Evolutionary conservation across 2,797 vertebrate species (phyloP).

Genomic region (Alfaro cultratus): DNA sequence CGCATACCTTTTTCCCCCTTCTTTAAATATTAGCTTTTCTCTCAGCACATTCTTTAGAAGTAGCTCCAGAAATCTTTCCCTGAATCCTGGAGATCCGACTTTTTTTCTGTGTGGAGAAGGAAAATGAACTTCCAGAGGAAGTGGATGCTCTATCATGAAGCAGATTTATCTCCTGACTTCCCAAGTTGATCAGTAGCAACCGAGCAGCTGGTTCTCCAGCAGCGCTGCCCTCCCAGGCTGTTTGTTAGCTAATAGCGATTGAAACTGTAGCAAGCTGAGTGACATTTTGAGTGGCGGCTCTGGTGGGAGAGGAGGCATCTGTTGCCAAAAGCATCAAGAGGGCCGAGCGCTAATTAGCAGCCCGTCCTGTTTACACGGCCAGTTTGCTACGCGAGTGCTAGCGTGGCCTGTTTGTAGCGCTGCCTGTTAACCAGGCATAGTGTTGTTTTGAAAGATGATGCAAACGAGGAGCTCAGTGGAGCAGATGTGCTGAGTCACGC

Average conservation of each 20-base stretch:
- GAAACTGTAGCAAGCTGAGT: constrained; percentile 47
- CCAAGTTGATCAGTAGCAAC: constrained; percentile 24
- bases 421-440: constrained; percentile 1
- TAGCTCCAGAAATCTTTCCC: neutral
- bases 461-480: neutral
- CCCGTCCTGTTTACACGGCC: constrained; percentile 60
- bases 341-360: constrained; percentile 59
- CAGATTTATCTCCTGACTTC: constrained; percentile 16
- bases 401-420: constrained; percentile 15
- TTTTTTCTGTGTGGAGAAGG: neutral
- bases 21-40: neutral
- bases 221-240: constrained; percentile 33
- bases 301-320: constrained; percentile 54
- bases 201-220: constrained; percentile 39
- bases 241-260: constrained; percentile 55
- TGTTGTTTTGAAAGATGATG: neutral
- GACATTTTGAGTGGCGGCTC: constrained; percentile 58
- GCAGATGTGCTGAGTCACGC: neutral
- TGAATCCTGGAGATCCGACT: neutral
- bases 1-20: neutral
- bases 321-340: constrained; percentile 58
- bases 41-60: neutral
- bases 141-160: constrained; percentile 5
- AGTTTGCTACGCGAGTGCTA: constrained; percentile 29
- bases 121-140: neutral